phyloP scores from a whole-genome alignment of 2,888 invertebrate species.

The Oligia latruncula region DNA sequence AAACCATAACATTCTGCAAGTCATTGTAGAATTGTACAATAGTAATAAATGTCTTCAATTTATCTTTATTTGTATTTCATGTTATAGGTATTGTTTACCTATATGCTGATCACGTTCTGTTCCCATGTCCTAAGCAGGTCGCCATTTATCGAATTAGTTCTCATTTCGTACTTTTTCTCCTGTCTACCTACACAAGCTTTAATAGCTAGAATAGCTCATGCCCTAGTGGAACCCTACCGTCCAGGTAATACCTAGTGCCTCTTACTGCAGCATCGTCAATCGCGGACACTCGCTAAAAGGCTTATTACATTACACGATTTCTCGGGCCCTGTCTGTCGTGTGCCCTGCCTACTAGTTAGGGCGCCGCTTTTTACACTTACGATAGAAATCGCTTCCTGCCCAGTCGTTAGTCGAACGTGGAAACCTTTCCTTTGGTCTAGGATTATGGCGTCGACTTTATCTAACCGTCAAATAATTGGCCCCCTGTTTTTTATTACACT shows the following conservation, averaged over 20 bases:
- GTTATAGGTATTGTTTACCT: not conserved
- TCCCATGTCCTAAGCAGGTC: not conserved
- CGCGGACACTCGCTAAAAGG: not conserved
- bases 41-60: conserved; percentile 34
- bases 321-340: no score
- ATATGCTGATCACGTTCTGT: not conserved
- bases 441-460: no score
- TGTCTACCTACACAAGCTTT: not conserved
- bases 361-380: no score
- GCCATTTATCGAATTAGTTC: not conserved
- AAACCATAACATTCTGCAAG: conserved; percentile 32
- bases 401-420: no score
- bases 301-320: no score
- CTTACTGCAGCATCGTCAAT: not conserved
- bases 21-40: conserved; percentile 28
- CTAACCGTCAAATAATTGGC: no score
- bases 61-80: conserved; percentile 21
- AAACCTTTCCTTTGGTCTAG: no score
- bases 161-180: not conserved
- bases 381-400: no score
- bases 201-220: not conserved
- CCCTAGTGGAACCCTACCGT: not conserved
- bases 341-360: no score
- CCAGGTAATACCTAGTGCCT: no score
- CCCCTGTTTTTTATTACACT: no score